phyloP scores from a whole-genome alignment of 2,113 vertebrate genomes.

The Kryptolebias marmoratus region DNA sequence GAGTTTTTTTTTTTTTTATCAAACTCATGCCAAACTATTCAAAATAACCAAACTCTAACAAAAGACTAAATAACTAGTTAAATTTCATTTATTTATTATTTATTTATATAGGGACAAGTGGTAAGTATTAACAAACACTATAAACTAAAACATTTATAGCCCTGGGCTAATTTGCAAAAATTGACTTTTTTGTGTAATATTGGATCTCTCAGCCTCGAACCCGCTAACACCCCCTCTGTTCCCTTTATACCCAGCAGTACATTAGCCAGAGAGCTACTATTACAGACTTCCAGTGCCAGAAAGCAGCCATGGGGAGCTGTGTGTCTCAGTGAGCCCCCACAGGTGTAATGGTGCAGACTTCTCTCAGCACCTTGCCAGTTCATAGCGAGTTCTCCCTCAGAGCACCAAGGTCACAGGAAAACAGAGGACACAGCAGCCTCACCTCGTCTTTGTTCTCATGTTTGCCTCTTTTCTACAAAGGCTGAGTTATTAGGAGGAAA shows the following conservation, averaged over 20 bases:
- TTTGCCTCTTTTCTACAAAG: conserved; percentile 33
- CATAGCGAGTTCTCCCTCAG: conserved; percentile 55
- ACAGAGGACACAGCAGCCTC: conserved; percentile 55
- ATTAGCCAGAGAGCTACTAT: conserved; percentile 71
- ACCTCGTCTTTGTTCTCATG: conserved; percentile 1
- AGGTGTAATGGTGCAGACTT: conserved; percentile 64
- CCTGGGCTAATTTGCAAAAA: conserved; percentile 10
- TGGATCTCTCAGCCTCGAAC: conserved; percentile 27
- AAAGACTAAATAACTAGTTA: conserved; percentile 29
- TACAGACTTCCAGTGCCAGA: conserved; percentile 51
- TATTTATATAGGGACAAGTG: too few relatives aligned
- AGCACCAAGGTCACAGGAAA: conserved; percentile 72
- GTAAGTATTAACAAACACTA: too few relatives aligned
- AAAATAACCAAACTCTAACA: conserved; percentile 22
- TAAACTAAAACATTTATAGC: too few relatives aligned
- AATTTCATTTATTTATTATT: too few relatives aligned
- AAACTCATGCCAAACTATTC: conserved; percentile 6
- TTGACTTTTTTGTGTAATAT: conserved; percentile 12
- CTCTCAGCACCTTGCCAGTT: conserved; percentile 47
- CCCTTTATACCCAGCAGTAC: conserved; percentile 70
- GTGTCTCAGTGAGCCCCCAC: conserved; percentile 63
- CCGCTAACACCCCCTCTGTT: conserved; percentile 47
- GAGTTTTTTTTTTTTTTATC: neutral
- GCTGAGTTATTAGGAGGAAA: conserved; percentile 48
- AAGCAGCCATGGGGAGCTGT: conserved; percentile 53